Conservation (phyloP, 2,113 vertebrate genomes). For the Mixornis gularis region DNA sequence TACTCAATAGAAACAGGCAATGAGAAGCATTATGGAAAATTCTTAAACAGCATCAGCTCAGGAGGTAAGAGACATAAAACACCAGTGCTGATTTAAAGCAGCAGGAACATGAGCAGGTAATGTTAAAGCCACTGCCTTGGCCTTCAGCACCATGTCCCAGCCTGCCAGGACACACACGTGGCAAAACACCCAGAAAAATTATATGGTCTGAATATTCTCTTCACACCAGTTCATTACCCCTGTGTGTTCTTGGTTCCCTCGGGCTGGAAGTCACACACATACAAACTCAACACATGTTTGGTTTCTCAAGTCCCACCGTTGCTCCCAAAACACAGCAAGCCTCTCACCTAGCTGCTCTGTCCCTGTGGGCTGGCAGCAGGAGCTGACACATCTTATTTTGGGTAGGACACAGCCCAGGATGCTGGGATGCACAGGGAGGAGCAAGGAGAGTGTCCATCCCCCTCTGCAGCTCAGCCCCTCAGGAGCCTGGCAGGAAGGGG, state of each 20-base stretch:
- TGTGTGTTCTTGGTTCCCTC: not conserved
- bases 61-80: not conserved
- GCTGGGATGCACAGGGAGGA: not conserved
- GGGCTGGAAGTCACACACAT: not conserved
- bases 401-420: fast-evolving
- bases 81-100: not conserved
- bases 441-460: not conserved
- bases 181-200: not conserved
- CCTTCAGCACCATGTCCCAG: not conserved
- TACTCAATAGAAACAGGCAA: not conserved
- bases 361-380: not conserved
- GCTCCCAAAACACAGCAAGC: not conserved
- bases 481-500: not conserved
- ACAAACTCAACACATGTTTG: not conserved
- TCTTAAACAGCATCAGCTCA: not conserved
- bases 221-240: not conserved
- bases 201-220: not conserved
- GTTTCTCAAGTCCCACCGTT: not conserved
- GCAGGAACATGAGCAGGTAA: not conserved
- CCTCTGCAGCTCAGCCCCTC: not conserved
- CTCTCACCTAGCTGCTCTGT: not conserved
- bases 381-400: not conserved
- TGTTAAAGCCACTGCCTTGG: not conserved
- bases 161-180: not conserved
- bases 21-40: not conserved